Conservation (phyloP, 2,888 invertebrate species). For the Cheilosia impressa region DNA sequence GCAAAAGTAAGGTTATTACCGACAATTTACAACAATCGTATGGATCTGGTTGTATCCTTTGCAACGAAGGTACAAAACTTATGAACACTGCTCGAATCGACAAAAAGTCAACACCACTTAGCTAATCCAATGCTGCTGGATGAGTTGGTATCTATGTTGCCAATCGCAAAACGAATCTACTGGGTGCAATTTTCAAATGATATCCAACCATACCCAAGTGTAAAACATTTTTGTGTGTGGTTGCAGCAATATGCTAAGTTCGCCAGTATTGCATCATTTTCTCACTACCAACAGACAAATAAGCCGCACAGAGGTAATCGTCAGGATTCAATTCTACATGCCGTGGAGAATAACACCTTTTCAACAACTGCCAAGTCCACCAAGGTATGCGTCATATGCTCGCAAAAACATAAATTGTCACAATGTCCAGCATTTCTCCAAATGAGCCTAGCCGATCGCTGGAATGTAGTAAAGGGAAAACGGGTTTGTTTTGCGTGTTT, state of each 20-base stretch:
- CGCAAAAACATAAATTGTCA: not conserved
- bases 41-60: no score
- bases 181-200: conserved; percentile 7
- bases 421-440: not conserved
- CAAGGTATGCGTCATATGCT: no score
- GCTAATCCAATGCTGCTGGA: not conserved
- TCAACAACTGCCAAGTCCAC: not conserved
- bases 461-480: conserved; percentile 15
- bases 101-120: not conserved
- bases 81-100: not conserved
- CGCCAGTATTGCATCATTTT: not conserved
- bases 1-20: conserved; percentile 13
- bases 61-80: no score
- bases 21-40: conserved; percentile 24
- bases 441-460: not conserved
- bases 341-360: not conserved
- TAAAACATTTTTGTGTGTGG: not conserved
- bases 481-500: conserved; percentile 6
- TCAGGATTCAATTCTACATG: not conserved
- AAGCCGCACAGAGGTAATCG: not conserved
- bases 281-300: not conserved
- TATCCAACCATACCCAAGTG: not conserved
- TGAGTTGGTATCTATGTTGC: not conserved
- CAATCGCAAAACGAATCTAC: conserved; percentile 3
- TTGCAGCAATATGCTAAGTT: conserved; percentile 2